Evolutionary conservation across 2,797 vertebrate species (phyloP).

Genomic region (Alosa sapidissima): DNA sequence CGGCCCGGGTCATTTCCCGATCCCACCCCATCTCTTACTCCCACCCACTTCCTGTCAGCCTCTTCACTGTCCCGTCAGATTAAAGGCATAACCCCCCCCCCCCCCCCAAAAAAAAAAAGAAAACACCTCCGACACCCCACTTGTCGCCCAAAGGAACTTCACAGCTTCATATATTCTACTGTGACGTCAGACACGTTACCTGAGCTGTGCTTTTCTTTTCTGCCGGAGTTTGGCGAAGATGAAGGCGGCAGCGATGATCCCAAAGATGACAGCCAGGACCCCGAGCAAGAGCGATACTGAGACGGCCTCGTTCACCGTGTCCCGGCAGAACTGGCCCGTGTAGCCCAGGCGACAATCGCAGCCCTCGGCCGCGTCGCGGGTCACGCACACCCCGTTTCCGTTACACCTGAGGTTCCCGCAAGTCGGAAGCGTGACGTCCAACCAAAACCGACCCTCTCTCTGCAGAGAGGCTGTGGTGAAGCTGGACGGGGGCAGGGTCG

Average conservation of each 20-base stretch:
- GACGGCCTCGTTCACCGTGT: slow-evolving; percentile 61
- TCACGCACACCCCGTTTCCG: slow-evolving; percentile 69
- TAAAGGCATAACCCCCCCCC: no score
- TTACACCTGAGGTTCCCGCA: slow-evolving; percentile 73
- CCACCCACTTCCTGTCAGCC: no score
- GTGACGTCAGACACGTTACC: slow-evolving; percentile 62
- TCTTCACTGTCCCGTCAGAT: no score
- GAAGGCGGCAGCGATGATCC: slow-evolving; percentile 66
- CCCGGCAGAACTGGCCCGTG: slow-evolving; percentile 72
- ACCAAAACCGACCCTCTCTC: not conserved
- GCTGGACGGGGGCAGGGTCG: not conserved
- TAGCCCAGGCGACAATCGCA: slow-evolving; percentile 82
- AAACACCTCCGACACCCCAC: no score
- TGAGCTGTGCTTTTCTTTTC: slow-evolving; percentile 61
- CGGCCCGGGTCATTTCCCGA: no score
- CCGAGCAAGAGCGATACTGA: slow-evolving; percentile 73
- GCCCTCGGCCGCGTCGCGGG: slow-evolving; percentile 51
- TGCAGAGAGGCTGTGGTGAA: not conserved
- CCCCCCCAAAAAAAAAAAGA: no score
- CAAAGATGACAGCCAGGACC: slow-evolving; percentile 63
- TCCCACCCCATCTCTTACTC: no score
- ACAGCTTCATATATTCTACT: not conserved
- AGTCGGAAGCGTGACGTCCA: slow-evolving; percentile 16
- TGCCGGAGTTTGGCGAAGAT: slow-evolving; percentile 70
- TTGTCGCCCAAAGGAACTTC: not conserved